Percentiles rank a stretch among this genome's conserved stretches.
phyloP scores from a whole-genome alignment of 2,113 vertebrate genomes.

The Boulengeromyrus knoepffleri region DNA sequence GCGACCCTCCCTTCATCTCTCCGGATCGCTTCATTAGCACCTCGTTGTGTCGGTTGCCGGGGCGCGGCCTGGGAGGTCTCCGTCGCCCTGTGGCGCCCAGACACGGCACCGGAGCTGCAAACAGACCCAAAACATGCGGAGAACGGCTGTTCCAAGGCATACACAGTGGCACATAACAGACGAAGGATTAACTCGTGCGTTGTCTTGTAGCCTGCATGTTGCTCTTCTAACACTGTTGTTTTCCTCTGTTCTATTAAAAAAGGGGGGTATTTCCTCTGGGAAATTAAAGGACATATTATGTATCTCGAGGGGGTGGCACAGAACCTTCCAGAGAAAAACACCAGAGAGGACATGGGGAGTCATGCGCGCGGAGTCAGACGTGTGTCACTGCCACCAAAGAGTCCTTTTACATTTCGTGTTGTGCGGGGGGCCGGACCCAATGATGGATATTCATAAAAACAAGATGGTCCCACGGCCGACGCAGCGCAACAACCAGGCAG shows the following conservation, averaged over 20 bases:
- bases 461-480: not conserved
- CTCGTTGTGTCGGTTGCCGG: not conserved
- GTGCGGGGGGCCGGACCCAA: not conserved
- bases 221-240: constrained; percentile 16
- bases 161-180: constrained; percentile 3
- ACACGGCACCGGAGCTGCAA: not conserved
- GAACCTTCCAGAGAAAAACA: constrained; percentile 51
- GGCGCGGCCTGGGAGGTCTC: not conserved
- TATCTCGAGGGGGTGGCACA: constrained; percentile 57
- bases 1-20: not conserved
- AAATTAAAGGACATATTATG: constrained; percentile 69
- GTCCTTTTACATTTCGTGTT: not conserved
- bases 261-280: constrained; percentile 56
- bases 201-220: constrained; percentile 14
- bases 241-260: constrained; percentile 30
- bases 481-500: not conserved
- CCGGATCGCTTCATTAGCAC: not conserved
- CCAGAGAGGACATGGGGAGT: constrained; percentile 31
- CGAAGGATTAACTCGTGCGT: constrained; percentile 8
- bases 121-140: constrained; percentile 21
- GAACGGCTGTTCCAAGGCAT: not conserved
- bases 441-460: constrained; percentile 9
- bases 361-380: not conserved
- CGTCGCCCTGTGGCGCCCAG: no score
- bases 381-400: not conserved